Conservation (phyloP, 23 tunicate genomes). For the Styela clava region DNA sequence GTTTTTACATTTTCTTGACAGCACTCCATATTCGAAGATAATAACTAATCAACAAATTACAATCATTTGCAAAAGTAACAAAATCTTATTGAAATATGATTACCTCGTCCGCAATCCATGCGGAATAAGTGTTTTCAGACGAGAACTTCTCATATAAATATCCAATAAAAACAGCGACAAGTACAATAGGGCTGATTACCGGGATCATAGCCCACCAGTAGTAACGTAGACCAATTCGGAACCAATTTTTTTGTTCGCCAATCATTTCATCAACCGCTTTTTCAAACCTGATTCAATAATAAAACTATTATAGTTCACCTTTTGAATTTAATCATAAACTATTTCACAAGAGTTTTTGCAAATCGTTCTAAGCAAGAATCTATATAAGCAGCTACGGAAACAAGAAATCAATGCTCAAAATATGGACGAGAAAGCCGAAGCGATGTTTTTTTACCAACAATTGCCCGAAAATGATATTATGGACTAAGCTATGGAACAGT, state of each 20-base stretch:
- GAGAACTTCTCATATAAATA: slow-evolving; percentile 62
- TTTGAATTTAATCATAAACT: not conserved
- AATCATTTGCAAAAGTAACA: too few species aligned
- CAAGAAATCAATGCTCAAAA: too few species aligned
- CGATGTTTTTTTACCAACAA: too few species aligned
- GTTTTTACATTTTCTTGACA: too few species aligned
- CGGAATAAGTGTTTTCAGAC: slow-evolving; percentile 35
- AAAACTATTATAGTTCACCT: not conserved
- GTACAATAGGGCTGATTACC: slow-evolving; percentile 62
- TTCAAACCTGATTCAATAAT: slow-evolving; percentile 61
- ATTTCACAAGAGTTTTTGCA: not conserved
- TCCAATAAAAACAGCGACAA: slow-evolving; percentile 64
- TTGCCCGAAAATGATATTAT: too few species aligned
- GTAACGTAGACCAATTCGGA: slow-evolving; percentile 37
- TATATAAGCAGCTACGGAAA: too few species aligned
- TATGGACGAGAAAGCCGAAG: too few species aligned
- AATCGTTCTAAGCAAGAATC: not conserved
- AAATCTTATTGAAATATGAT: too few species aligned
- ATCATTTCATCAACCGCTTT: slow-evolving; percentile 32
- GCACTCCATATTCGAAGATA: too few species aligned
- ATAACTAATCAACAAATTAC: too few species aligned
- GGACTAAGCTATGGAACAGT: too few species aligned
- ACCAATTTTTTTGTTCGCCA: slow-evolving; percentile 35
- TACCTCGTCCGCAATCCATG: slow-evolving; percentile 64
- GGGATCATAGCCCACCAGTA: slow-evolving; percentile 87